Evolutionary conservation across 2,113 vertebrate species (phyloP).

Genomic region (Natator depressus): DNA sequence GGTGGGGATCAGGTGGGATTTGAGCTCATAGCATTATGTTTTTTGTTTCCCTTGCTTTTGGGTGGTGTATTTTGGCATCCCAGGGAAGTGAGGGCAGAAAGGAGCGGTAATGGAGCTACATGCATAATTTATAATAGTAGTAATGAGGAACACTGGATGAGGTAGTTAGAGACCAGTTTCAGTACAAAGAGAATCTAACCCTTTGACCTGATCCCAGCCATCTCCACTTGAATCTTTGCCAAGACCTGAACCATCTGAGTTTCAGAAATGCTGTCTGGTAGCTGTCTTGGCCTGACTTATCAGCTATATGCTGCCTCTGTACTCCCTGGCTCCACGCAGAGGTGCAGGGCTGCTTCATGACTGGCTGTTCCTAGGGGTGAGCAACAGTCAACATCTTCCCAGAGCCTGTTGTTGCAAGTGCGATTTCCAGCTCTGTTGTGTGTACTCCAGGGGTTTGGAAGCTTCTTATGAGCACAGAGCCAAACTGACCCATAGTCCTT

Average conservation of each 20-base stretch:
- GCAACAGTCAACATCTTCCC: background rate
- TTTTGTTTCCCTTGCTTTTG: background rate
- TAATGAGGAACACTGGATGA: fast-evolving
- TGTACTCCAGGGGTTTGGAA: background rate
- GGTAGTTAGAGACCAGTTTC: fast-evolving
- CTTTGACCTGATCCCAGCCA: background rate
- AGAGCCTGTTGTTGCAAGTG: background rate
- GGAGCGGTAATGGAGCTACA: background rate
- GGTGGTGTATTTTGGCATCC: background rate
- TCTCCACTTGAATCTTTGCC: background rate
- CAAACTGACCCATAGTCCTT: background rate
- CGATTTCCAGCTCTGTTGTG: background rate
- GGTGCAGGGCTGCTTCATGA: background rate
- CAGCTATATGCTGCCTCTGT: background rate
- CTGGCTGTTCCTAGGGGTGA: background rate
- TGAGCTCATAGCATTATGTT: background rate
- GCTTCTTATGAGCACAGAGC: background rate
- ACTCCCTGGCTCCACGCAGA: background rate
- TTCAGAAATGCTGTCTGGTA: background rate
- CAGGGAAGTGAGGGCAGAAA: background rate
- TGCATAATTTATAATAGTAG: background rate
- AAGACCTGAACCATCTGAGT: fast-evolving
- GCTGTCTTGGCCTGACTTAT: fast-evolving
- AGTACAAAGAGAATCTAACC: background rate
- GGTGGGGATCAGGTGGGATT: fast-evolving